These are phyloP conservation scores for Aproaerema taeniolella DNA, from an alignment of 2,888 invertebrate species.

Conservation along the genomic window DNA sequence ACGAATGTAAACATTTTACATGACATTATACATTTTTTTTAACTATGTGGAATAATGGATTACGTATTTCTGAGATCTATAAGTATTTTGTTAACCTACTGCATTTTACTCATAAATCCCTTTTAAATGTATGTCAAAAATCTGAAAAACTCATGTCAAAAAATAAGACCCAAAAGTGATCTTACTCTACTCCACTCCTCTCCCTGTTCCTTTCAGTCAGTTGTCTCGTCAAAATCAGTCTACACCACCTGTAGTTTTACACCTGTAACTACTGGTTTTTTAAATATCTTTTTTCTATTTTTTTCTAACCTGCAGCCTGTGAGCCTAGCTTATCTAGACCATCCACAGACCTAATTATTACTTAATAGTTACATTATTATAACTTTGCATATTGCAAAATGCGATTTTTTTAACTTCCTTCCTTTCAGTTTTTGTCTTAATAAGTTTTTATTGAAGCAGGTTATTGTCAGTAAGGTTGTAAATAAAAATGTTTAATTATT, in stretches of 20 bases:
- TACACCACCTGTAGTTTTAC: constrained; percentile 36
- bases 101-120: too few relatives aligned
- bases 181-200: constrained; percentile 4
- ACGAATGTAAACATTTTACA: too few relatives aligned
- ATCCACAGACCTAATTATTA: constrained; percentile 1
- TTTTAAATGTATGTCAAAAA: too few relatives aligned
- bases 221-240: constrained; percentile 51
- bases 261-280: constrained; percentile 20
- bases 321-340: not conserved
- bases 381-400: constrained; percentile 15
- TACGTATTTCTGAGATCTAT: too few relatives aligned
- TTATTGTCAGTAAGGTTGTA: too few relatives aligned
- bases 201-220: constrained; percentile 24
- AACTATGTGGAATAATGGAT: too few relatives aligned
- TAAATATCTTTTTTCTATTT: constrained; percentile 15
- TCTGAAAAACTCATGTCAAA: too few relatives aligned
- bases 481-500: too few relatives aligned
- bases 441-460: too few relatives aligned
- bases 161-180: too few relatives aligned
- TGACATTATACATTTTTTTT: too few relatives aligned
- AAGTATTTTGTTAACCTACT: too few relatives aligned
- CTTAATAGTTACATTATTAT: constrained; percentile 8
- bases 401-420: constrained; percentile 12
- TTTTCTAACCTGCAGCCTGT: not conserved
- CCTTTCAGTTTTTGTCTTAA: not conserved